Conservation (phyloP, 2,113 vertebrate genomes). For the Etheostoma cragini region DNA sequence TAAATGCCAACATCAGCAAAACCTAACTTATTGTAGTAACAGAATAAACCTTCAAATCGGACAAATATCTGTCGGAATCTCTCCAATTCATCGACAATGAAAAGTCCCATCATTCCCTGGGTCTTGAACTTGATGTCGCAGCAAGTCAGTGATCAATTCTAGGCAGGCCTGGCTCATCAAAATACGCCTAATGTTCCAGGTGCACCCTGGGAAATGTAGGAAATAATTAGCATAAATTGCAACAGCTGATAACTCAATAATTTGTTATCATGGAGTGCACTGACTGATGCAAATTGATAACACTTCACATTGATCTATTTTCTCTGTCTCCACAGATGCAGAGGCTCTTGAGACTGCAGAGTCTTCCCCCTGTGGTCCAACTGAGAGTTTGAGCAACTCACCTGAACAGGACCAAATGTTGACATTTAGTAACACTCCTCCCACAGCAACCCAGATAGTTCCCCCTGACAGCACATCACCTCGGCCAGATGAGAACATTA, state of each 20-base stretch:
- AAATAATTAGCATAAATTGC: not conserved
- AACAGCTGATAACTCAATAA: not conserved
- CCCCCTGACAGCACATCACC: slow-evolving; percentile 23
- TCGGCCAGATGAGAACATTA: slow-evolving; percentile 34
- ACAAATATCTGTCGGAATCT: no score
- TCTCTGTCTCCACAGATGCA: slow-evolving; percentile 76
- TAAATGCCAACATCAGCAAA: no score
- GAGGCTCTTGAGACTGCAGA: slow-evolving; percentile 68
- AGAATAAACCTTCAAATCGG: no score
- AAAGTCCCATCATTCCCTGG: no score
- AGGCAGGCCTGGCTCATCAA: no score
- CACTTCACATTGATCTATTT: not conserved
- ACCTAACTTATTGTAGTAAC: no score
- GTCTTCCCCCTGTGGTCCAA: slow-evolving; percentile 5
- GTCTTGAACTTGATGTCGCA: no score
- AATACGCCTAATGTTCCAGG: not conserved
- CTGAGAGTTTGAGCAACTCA: slow-evolving; percentile 20
- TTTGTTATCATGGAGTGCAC: not conserved
- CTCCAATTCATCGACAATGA: no score
- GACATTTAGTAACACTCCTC: slow-evolving; percentile 7
- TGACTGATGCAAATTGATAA: not conserved
- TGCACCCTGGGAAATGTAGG: not conserved
- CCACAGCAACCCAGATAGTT: slow-evolving; percentile 23
- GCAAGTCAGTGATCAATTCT: no score
- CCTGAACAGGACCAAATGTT: slow-evolving; percentile 21